Evolutionary conservation across 2,888 invertebrate species (phyloP).

Genomic region (Onthophagus sagittarius): DNA sequence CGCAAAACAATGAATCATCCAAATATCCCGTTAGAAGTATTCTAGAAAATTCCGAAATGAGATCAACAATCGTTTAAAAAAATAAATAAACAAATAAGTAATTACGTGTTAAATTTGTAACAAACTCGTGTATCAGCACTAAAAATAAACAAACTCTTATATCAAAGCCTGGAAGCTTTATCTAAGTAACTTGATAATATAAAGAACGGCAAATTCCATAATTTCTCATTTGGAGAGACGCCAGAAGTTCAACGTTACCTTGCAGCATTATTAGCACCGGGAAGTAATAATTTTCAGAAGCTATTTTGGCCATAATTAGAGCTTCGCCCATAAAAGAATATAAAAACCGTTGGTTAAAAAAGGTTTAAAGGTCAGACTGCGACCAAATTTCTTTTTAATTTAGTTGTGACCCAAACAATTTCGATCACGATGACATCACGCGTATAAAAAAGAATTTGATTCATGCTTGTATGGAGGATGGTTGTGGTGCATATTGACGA

Average conservation of each 20-base stretch:
- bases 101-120: not conserved
- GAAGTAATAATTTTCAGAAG: not conserved
- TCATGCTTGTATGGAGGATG: not conserved
- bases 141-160: not conserved
- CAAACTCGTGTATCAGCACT: not conserved
- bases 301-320: not conserved
- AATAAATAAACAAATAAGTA: not conserved
- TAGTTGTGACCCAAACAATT: not conserved
- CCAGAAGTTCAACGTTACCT: not conserved
- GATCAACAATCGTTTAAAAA: not conserved
- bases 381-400: not conserved
- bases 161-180: not conserved
- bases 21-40: not conserved
- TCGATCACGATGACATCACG: not conserved
- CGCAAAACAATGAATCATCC: not conserved
- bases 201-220: not conserved
- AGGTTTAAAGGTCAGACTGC: not conserved
- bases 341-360: not conserved
- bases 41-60: not conserved
- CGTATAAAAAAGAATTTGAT: not conserved
- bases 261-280: not conserved
- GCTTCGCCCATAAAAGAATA: not conserved
- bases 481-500: not conserved
- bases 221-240: not conserved
- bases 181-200: not conserved